Percentiles rank a stretch among this genome's conserved stretches.
Evolutionary conservation across 2,113 vertebrate genomes (phyloP).

Genomic region (Rallus limicola): DNA sequence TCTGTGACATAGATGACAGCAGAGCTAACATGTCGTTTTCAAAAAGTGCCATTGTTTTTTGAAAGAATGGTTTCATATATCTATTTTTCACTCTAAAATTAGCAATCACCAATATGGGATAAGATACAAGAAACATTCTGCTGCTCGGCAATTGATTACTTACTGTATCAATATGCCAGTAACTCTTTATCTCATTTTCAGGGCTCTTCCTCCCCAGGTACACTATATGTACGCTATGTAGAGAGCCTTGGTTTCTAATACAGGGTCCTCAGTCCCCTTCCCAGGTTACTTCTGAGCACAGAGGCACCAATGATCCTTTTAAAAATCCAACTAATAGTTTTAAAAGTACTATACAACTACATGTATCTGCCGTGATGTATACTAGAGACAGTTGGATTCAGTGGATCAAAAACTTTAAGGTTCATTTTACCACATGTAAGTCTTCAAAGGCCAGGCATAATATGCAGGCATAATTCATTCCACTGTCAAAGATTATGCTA

Average conservation of each 20-base stretch:
- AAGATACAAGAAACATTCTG: neutral
- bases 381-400: neutral
- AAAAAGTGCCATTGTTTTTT: neutral
- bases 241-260: neutral
- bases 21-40: neutral
- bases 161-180: neutral
- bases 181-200: neutral
- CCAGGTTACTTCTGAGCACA: neutral
- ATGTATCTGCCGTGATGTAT: accelerated
- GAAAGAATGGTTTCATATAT: neutral
- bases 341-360: neutral
- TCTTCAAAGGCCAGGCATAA: neutral
- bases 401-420: neutral
- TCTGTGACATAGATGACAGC: neutral
- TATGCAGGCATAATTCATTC: neutral
- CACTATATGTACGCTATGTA: neutral
- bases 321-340: neutral
- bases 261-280: neutral
- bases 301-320: neutral
- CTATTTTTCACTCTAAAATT: neutral
- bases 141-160: neutral
- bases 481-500: neutral
- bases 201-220: neutral
- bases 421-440: neutral
- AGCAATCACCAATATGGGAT: neutral